Base-by-base conservation (phyloP, 2,113 vertebrate species). In the Cygnus atratus region DNA sequence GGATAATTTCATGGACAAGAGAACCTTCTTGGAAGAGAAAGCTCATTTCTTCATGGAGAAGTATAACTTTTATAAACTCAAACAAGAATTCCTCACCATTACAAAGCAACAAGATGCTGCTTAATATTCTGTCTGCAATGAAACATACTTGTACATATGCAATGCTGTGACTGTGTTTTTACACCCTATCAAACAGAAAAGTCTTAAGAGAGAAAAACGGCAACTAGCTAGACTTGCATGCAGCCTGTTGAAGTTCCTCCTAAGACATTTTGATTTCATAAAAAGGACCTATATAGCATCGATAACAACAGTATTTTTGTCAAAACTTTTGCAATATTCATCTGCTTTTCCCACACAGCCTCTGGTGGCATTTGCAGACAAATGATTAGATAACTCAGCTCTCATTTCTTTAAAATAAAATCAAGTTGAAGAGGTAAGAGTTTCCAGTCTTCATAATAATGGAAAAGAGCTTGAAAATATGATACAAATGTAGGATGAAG, bases 1-100 rank as follows among this genome's bases (percentile, higher is more conserved):
- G 9, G 12, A 22, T 24, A 0, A 0, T 6, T 29, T 76, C 17
- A 61, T 3, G 22, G 17, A n/a, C 3, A 61, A 52, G 29, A 48
- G 14, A 74, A n/a, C 5, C 13, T 83, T 68, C 26, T n/a, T n/a
- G 39, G 10, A 75, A 48, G 17, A 52, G 35, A 72, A 70, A 85
- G 0, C 3, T 12, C 3, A 17, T 83, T 68, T 73, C 46, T 61
- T 72, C 41, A 33, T 33, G 16, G 46, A 77, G 35, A 31, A 0
- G 0, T 11, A 31, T 25, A 71, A 43, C 3, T 13, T 10, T 5
- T 61, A 52, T 62, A 37, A 55, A 35, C 17, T 50, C 21, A 50
- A 22, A 50, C 11, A 54, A 48, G 3, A 61, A 21, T 2, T 4
- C 5, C 13, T 82, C 10, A 37, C 2, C 2, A 70, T 35, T 33